Base-by-base conservation (phyloP, 2,888 invertebrate genomes). In the Aquatica leii region DNA sequence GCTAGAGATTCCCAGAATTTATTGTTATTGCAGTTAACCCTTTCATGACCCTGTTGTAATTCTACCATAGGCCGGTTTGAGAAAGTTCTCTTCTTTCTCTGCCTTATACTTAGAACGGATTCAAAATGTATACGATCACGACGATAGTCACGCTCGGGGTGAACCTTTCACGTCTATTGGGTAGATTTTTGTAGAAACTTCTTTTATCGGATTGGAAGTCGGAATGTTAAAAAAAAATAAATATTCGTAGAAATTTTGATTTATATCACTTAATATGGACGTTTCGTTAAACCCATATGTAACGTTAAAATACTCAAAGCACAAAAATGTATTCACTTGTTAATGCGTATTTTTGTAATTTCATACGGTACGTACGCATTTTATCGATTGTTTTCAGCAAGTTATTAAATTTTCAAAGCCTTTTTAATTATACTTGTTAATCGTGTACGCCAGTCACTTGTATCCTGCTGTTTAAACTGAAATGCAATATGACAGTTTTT, bases 1-100 rank as follows among this genome's bases (percentile, higher is more conserved):
- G 70, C 61, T 68, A 65, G 68, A 70, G 66, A 69, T 68, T 68
- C 69, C 55, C 46, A 46, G 65, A 72, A 74, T 74, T 72, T 74
- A 74, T 71, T 66, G 72, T 74, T 74, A 74, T 73, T 68, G 68
- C 73, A 67, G 71, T 65, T 73, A 73, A 73, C 73, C 73, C 74
- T 73, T 73, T 68, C 73, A 65, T 70, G 70, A 71, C 72, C 73
- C 67, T 71, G 59, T 61, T 70, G 69, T 71, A 72, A 69, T 73
- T 73, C 69, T 69, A 57, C 60, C 53, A 55, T 50, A 65, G 68
- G 63, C 63, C 67, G 67, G 69, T 64, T 62, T 62, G 60, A 63
- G 64, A 68, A 64, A 61, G 65, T 63, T 62, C 59, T n/a, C n/a
- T 58, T 67, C 65, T 66, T 59, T 66, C 70, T 64, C 60, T 51